Evolutionary conservation across 2,113 vertebrate genomes (phyloP), one percentile per base, ranked within the genome.

Genomic region (Oostethus manadensis): DNA sequence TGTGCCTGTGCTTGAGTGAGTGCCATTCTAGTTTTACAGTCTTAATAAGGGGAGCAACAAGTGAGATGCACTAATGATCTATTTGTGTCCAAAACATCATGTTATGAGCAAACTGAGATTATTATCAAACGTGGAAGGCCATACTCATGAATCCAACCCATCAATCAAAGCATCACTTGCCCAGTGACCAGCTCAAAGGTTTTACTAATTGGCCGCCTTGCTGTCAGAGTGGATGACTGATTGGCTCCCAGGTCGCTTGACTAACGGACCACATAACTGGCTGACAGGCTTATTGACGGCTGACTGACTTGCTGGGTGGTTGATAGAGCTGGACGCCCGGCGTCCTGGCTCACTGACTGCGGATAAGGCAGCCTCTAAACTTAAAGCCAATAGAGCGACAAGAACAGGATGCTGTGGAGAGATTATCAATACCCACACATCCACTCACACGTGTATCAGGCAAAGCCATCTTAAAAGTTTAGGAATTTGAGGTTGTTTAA

Each of bases 231-330:
- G 68, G 68, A 56, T 74, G 68, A 73, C 49, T 69, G 74, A 80
- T 75, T 56, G 60, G 68, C 58, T 68, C 63, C 35, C 38, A 55
- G 71, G 76, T 82, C 64, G 43, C 64, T 62, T 83, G 74, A 73
- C 73, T 81, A 83, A 86, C 78, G 73, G 73, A 77, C 74, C 74
- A 75, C 74, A 81, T 83, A 83, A 83, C 66, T 64, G 73, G 75
- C 75, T 80, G 81, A 71, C 76, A 84, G 80, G 57, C 76, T 84
- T 79, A 78, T 70, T 64, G 68, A 69, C 63, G 78, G 68, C 55
- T 75, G 73, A 80, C 70, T 63, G 77, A 75, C 51, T 78, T 61
- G 62, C 55, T 20, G 66, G 68, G 68, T 62, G 69, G 64, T 71
- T 78, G 70, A 79, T 71, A 57, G 66, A 74, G 75, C 53, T 65